These are phyloP conservation scores for Thecocarcelia acutangulata DNA, from an alignment of 2,888 invertebrate species.

Conservation along the genomic window DNA sequence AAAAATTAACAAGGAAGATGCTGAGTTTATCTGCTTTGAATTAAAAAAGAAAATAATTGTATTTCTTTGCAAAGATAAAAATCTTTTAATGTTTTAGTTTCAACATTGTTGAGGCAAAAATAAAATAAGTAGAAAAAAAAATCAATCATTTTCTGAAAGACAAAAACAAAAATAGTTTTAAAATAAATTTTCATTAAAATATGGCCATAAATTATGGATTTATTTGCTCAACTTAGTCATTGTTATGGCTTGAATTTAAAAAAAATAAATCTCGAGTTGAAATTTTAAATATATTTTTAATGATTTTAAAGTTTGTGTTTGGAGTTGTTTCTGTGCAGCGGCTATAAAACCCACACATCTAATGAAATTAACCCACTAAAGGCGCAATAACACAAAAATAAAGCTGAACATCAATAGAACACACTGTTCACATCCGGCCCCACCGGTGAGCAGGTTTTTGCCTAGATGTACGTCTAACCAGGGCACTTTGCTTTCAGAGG, in stretches of 20 bases:
- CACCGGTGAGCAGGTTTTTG: too few species aligned
- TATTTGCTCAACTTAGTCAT: slow-evolving; percentile 31
- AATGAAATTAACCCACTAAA: slow-evolving; percentile 17
- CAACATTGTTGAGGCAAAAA: too few species aligned
- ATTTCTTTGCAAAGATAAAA: slow-evolving; percentile 43
- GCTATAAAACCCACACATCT: slow-evolving; percentile 42
- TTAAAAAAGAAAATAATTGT: neutral
- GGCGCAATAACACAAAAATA: too few species aligned
- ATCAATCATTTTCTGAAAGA: slow-evolving; percentile 1
- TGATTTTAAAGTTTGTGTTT: slow-evolving; percentile 6
- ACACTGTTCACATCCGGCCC: too few species aligned
- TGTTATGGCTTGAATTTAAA: slow-evolving; percentile 13
- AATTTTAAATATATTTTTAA: slow-evolving; percentile 32
- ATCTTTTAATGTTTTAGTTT: slow-evolving; percentile 36
- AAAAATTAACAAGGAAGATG: slow-evolving; percentile 14
- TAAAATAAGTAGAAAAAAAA: neutral
- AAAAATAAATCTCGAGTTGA: slow-evolving; percentile 25
- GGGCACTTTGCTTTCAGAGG: too few species aligned
- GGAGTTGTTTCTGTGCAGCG: neutral
- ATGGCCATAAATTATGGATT: slow-evolving; percentile 42
- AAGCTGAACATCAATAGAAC: too few species aligned
- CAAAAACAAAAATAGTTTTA: slow-evolving; percentile 15
- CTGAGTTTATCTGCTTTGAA: slow-evolving; percentile 21
- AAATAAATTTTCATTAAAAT: slow-evolving; percentile 52
- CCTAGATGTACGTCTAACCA: too few species aligned